Base-by-base conservation (phyloP, 1,140 invertebrate species). In the Manduca sexta region DNA sequence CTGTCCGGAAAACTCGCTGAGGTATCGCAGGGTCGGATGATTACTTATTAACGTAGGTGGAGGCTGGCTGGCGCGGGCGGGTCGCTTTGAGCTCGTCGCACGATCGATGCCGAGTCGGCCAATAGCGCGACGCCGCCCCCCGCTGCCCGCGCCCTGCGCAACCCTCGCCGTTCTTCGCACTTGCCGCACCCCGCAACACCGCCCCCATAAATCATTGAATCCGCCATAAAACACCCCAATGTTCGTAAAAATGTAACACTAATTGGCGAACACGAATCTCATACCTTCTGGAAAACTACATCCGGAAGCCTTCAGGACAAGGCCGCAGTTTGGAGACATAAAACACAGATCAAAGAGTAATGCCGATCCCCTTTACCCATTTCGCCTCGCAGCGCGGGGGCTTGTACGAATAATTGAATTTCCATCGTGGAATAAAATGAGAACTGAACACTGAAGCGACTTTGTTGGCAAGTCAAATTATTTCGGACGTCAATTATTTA, bases 11-110 rank as follows among this genome's bases (percentile, higher is more conserved):
- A 76, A 81, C 69, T 82, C 68, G 75, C 65, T 73, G 71, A 83
- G 81, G 75, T 79, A 80, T 74, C 72, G 72, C 75, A 69, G 77
- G 73, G 75, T 81, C 78, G 81, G 69, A 81, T 81, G 81, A 84
- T 83, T 84, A 84, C 81, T 84, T 84, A 84, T 84, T 84, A 84
- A 84, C 81, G 81, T 83, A 83, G 81, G 81, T 84, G 79, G 81
- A 84, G 81, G 77, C 75, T 74, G 77, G 77, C 66, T 71, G 78
- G 71, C 70, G 64, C 77, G 77, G 78, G 77, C 79, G 79, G 77
- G 77, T 70, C 74, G 69, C 65, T 73, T 46, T 35, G 60, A 70
- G 74, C 75, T 75, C 69, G 69, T 66, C 68, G 73, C 64, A 74
- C 78, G 81, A 84, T 86, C 84, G 81, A 84, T 84, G 84, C 74